These are phyloP conservation scores for Amblyjoppa fuscipennis DNA, from an alignment of 2,888 invertebrate species.

Conservation along the genomic window DNA sequence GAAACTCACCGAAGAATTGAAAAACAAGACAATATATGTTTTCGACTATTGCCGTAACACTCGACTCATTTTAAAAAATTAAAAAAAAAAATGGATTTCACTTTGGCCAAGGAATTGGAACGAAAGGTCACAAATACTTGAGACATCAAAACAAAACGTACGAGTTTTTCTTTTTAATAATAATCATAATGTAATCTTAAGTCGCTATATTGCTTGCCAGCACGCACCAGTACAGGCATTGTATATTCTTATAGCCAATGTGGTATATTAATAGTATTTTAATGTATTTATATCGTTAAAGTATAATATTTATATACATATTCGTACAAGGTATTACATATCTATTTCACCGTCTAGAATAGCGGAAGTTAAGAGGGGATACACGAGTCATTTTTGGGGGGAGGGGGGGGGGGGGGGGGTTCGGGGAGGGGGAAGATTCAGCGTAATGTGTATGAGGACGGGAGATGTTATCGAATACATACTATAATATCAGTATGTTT, in stretches of 20 bases:
- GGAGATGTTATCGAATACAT: slow-evolving; percentile 54
- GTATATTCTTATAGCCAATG: slow-evolving; percentile 67
- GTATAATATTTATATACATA: slow-evolving; percentile 70
- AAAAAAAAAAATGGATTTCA: too few relatives aligned
- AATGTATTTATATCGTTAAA: slow-evolving; percentile 65
- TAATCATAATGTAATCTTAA: slow-evolving; percentile 68
- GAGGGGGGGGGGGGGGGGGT: background rate
- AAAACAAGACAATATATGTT: background rate
- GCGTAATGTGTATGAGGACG: slow-evolving; percentile 51
- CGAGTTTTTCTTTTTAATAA: slow-evolving; percentile 67
- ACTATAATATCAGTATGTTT: slow-evolving; percentile 50
- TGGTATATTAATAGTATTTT: slow-evolving; percentile 67
- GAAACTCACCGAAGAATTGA: background rate
- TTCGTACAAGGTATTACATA: slow-evolving; percentile 70
- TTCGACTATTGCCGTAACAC: background rate
- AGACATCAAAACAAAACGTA: slow-evolving; percentile 43
- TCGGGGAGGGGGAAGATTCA: slow-evolving; percentile 41
- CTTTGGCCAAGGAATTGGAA: background rate
- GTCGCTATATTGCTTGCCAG: slow-evolving; percentile 65
- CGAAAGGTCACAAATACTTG: slow-evolving; percentile 1
- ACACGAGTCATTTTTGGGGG: slow-evolving; percentile 10
- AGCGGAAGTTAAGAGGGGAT: slow-evolving; percentile 59
- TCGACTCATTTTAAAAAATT: background rate
- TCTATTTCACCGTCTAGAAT: slow-evolving; percentile 67
- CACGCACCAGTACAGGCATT: slow-evolving; percentile 65